phyloP scores from a whole-genome alignment of 2,888 invertebrate species.

The Drosophila melanosoma region DNA sequence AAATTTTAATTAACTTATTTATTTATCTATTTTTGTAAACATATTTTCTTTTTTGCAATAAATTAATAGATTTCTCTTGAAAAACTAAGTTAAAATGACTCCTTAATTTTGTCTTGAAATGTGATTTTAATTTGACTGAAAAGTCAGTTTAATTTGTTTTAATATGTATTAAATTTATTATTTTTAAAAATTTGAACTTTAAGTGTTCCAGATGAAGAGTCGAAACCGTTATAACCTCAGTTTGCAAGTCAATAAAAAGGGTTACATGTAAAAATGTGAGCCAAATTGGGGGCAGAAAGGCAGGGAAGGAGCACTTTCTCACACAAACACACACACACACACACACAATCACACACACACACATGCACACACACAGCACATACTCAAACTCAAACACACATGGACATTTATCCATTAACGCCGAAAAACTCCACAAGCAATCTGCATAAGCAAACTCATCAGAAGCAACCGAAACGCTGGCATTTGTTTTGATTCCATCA shows the following conservation, averaged over 20 bases:
- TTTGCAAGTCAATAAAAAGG: conserved; percentile 39
- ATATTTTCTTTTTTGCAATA: not conserved
- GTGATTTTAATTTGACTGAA: no score
- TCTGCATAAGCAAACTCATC: conserved; percentile 82
- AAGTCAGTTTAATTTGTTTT: no score
- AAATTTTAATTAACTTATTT: not conserved
- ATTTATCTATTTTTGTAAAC: not conserved
- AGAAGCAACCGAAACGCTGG: conserved; percentile 55
- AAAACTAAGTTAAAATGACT: no score
- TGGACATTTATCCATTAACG: conserved; percentile 75
- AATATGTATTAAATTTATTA: no score
- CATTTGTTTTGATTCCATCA: conserved; percentile 80
- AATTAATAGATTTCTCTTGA: not conserved
- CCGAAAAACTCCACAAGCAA: conserved; percentile 76
- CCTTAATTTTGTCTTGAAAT: no score
- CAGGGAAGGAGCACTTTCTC: conserved; percentile 16
- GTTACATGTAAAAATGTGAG: conserved; percentile 62
- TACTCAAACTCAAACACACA: conserved; percentile 24
- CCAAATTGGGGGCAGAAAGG: conserved; percentile 46
- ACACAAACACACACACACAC: conserved; percentile 9
- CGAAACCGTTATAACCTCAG: not conserved
- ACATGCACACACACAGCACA: not conserved
- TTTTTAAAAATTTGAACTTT: not conserved
- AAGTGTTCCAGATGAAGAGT: not conserved
- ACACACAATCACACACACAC: not conserved